Evolutionary conservation across 2,888 invertebrate species (phyloP).

Genomic region (Nebria brevicollis): DNA sequence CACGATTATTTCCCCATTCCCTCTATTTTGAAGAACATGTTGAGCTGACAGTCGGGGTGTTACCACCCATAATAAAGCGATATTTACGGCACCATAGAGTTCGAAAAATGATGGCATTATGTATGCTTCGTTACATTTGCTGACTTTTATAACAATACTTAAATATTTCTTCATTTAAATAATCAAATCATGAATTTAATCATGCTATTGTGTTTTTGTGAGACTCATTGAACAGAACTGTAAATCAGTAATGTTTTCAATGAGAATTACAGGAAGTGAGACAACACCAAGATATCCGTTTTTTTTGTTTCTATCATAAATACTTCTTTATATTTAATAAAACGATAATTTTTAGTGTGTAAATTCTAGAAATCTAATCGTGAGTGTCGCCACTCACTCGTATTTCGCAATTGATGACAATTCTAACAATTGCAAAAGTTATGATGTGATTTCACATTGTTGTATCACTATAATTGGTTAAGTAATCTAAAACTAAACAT

Average conservation of each 20-base stretch:
- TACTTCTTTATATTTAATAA: not conserved
- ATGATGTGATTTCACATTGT: too few relatives aligned
- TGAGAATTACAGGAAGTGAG: not conserved
- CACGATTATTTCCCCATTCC: conserved; percentile 12
- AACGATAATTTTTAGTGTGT: not conserved
- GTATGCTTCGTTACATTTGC: conserved; percentile 3
- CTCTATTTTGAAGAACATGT: not conserved
- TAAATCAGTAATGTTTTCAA: not conserved
- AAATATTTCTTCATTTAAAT: not conserved
- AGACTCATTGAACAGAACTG: not conserved
- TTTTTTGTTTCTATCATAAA: not conserved
- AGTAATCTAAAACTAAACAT: too few relatives aligned
- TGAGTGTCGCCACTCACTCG: too few relatives aligned
- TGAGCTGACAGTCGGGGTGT: not conserved
- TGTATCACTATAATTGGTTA: too few relatives aligned
- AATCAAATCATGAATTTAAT: not conserved
- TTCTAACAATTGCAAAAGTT: too few relatives aligned
- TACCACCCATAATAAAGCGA: conserved; percentile 1
- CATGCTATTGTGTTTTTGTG: not conserved
- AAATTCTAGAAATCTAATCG: too few relatives aligned
- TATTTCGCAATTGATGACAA: too few relatives aligned
- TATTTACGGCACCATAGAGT: not conserved
- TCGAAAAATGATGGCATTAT: conserved; percentile 5
- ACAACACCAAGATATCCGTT: not conserved
- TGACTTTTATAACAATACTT: not conserved